Evolutionary conservation across 2,113 vertebrate genomes (phyloP).

Genomic region (Stercorarius parasiticus): DNA sequence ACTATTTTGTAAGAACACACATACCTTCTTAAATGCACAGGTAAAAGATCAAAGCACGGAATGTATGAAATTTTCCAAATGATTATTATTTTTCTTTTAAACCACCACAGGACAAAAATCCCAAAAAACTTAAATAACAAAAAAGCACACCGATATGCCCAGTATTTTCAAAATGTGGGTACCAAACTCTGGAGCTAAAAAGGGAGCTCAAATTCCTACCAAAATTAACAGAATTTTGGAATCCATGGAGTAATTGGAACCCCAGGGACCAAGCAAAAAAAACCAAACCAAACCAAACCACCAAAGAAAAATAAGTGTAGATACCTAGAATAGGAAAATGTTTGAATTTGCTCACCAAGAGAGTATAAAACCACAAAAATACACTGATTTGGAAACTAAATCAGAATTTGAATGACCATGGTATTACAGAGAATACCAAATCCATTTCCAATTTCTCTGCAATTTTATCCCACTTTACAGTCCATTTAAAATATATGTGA

Average conservation of each 20-base stretch:
- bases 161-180: neutral
- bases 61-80: rapidly evolving
- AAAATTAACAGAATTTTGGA: neutral
- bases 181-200: neutral
- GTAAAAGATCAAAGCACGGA: neutral
- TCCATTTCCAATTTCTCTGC: neutral
- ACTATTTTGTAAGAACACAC: neutral
- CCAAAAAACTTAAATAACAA: neutral
- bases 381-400: neutral
- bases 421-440: neutral
- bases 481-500: neutral
- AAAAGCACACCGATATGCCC: neutral
- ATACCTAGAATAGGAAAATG: neutral
- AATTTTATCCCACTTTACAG: neutral
- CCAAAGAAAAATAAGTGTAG: neutral
- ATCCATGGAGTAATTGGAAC: neutral
- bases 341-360: neutral
- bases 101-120: neutral
- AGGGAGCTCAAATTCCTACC: neutral
- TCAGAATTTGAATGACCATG: neutral
- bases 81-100: neutral
- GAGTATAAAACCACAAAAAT: neutral
- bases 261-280: neutral
- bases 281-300: no score
- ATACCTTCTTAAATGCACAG: neutral